These are phyloP conservation scores for Palythoa grandis DNA, from an alignment of 92 coral and sea anemone species.

Conservation along the genomic window DNA sequence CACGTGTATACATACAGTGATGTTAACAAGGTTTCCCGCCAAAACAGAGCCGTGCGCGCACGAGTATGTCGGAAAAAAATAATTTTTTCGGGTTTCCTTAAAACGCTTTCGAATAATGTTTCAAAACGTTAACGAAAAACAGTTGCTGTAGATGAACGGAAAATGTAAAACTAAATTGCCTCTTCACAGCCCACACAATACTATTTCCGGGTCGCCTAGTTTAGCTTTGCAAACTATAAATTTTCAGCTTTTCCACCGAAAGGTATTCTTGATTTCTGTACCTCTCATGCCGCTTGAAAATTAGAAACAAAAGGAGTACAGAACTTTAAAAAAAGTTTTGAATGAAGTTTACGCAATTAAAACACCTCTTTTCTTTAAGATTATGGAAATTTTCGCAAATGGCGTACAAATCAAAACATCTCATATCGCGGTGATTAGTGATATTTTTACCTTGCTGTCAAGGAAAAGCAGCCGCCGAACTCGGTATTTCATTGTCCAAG, in stretches of 20 bases:
- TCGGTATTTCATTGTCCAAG: slow-evolving; percentile 60
- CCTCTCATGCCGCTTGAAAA: neutral
- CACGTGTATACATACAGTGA: too few relatives aligned
- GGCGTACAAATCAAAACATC: neutral
- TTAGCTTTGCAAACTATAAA: neutral
- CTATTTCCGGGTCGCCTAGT: neutral
- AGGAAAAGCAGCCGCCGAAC: slow-evolving; percentile 65
- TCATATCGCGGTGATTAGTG: slow-evolving; percentile 7
- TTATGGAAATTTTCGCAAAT: neutral
- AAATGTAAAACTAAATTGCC: neutral
- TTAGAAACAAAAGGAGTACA: neutral
- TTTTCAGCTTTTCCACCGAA: neutral
- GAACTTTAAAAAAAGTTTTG: slow-evolving; percentile 1
- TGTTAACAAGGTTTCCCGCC: neutral
- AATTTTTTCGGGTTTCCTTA: neutral
- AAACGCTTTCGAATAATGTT: neutral
- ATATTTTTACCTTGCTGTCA: slow-evolving; percentile 62
- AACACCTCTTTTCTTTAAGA: neutral
- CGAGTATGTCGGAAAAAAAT: neutral
- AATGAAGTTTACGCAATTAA: neutral
- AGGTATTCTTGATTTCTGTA: neutral
- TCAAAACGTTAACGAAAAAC: neutral
- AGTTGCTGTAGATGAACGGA: neutral
- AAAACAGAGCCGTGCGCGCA: neutral
- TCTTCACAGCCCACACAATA: neutral